A percentile compares a stretch with the other conserved stretches of the same genome.
phyloP scores from a whole-genome alignment of 2,113 vertebrate species.

The Archocentrus centrarchus region DNA sequence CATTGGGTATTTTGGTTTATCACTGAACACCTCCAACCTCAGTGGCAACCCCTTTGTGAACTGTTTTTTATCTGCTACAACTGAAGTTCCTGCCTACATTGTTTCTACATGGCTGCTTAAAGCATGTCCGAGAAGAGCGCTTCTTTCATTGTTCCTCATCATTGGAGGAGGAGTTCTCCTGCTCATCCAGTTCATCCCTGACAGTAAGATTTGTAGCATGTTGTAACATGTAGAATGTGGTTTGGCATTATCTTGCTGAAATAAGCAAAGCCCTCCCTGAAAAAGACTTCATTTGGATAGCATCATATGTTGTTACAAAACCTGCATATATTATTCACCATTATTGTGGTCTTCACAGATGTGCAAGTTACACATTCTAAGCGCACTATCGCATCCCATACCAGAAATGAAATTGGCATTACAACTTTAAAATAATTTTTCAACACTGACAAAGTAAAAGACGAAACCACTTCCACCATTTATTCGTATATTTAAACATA shows the following conservation, averaged over 20 bases:
- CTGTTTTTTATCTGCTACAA: slow-evolving; percentile 87
- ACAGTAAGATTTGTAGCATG: slow-evolving; percentile 45
- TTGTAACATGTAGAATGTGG: too few species aligned
- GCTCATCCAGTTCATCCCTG: slow-evolving; percentile 89
- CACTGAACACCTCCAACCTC: slow-evolving; percentile 92
- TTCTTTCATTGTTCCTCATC: slow-evolving; percentile 85
- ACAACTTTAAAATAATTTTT: not conserved
- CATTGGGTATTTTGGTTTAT: slow-evolving; percentile 93
- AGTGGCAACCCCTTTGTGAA: slow-evolving; percentile 90
- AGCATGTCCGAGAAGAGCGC: slow-evolving; percentile 82
- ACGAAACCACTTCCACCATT: not conserved
- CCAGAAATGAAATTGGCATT: not conserved
- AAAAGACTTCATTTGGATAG: too few species aligned
- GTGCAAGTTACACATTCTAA: too few species aligned
- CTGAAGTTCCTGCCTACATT: slow-evolving; percentile 89
- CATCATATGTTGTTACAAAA: too few species aligned
- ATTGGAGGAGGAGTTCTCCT: slow-evolving; percentile 91
- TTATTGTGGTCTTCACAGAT: too few species aligned
- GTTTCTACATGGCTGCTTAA: slow-evolving; percentile 87
- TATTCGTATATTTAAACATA: not conserved
- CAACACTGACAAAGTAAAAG: too few species aligned
- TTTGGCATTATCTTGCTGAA: too few species aligned
- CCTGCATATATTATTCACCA: too few species aligned
- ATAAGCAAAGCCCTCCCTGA: too few species aligned
- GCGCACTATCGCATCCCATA: too few species aligned